Evolutionary conservation across 30 jellyfish, hydroid and myxozoan genomes (phyloP), one percentile per base, ranked within the genome.

Genomic region (Aurelia coerulea): DNA sequence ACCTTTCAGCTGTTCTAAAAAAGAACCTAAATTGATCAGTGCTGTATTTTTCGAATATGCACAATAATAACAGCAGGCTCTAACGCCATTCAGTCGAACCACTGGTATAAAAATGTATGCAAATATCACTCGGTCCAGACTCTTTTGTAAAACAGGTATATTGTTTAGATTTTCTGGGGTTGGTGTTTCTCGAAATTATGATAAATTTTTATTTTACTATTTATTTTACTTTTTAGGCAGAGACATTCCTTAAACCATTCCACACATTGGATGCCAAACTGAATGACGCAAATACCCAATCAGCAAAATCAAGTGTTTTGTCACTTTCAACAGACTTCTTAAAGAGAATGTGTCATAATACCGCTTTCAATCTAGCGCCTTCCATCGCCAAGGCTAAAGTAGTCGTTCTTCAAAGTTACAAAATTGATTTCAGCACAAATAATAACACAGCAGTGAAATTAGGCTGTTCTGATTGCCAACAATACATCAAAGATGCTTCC

Each of bases 401-500:
- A 14, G 96, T 65, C 33, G 90, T 78, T 56, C 51, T 87, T 10
- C 90, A 78, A 41, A 65, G 79, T 2, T 15, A 42, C 12, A 65
- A 81, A 2, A 70, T 64, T 32, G 87, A 70, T 32, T 68, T 87
- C 35, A 16, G 41, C 0, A 29, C 79, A 19, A 52, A 9, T 5
- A 65, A 71, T n/a, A 66, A 74, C 69, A 78, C 71, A 12, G 82
- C 42, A 49, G 62, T 78, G 42, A 53, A 68, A 19, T 66, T 87
- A 4, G 96, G 96, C 49, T 87, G 96, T 69, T 17, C 81, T 0
- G 86, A 87, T 50, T 87, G 96, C 46, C 10, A 80, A 15, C 18
- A 53, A 18, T 66, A 37, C 68, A 64, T 86, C 14, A 74, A 65
- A 17, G 67, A 73, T 46, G 86, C 90, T 12, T 76, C 90, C 14